These are phyloP conservation scores for Chamaetylas fuelleborni DNA, from an alignment of 2,113 vertebrate species.

Conservation along the genomic window DNA sequence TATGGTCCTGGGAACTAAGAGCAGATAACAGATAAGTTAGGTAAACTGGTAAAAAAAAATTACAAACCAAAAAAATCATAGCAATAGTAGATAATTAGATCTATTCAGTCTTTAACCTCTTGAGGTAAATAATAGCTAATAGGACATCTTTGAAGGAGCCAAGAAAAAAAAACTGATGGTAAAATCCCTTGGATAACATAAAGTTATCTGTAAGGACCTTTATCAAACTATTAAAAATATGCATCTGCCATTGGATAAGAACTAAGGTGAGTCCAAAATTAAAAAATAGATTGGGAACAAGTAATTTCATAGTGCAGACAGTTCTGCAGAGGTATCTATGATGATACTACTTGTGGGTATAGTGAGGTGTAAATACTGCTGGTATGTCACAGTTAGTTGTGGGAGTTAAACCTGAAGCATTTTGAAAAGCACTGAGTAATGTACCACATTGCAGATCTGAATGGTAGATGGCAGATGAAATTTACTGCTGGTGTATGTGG, in stretches of 20 bases:
- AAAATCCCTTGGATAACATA: background rate
- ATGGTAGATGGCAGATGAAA: background rate
- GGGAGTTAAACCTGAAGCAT: background rate
- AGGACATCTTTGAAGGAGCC: background rate
- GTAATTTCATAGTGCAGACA: background rate
- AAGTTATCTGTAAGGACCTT: background rate
- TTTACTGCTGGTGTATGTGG: rapidly evolving
- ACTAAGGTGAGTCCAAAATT: background rate
- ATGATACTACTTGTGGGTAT: background rate
- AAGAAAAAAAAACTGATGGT: background rate
- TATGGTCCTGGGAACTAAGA: background rate
- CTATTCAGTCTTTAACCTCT: background rate
- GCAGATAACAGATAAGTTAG: background rate
- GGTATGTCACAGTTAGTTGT: background rate
- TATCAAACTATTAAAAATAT: background rate
- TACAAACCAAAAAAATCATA: background rate
- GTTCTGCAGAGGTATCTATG: background rate
- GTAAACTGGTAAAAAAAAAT: background rate
- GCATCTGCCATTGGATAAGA: background rate
- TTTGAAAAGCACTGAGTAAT: background rate
- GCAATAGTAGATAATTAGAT: background rate
- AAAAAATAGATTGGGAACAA: background rate
- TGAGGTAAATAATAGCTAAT: background rate
- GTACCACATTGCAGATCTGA: background rate
- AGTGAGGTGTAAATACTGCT: background rate